phyloP scores from a whole-genome alignment of 2,797 vertebrate genomes.

The Acestrorhynchus altus region DNA sequence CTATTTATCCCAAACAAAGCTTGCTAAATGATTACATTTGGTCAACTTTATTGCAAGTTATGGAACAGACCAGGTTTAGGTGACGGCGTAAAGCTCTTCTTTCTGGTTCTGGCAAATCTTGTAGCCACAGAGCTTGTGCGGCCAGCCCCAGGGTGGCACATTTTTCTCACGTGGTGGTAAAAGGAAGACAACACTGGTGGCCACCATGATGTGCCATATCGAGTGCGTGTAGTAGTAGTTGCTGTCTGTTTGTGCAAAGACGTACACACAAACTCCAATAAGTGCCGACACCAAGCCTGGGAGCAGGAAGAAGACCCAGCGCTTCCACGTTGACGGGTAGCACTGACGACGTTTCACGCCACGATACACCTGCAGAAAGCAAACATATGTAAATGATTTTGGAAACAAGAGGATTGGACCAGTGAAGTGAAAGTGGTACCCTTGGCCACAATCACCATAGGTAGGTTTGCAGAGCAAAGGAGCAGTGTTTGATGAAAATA shows the following conservation, averaged over 20 bases:
- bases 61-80: slow-evolving; percentile 62
- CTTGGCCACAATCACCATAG: no score
- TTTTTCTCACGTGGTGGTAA: slow-evolving; percentile 85
- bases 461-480: no score
- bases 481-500: no score
- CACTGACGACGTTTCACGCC: slow-evolving; percentile 83
- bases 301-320: slow-evolving; percentile 91
- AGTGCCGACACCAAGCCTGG: slow-evolving; percentile 86
- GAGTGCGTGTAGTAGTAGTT: slow-evolving; percentile 98
- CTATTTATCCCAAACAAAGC: not conserved
- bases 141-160: slow-evolving; percentile 79
- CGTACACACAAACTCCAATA: slow-evolving; percentile 85
- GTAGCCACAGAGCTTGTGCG: slow-evolving; percentile 87
- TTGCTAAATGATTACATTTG: not conserved
- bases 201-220: slow-evolving; percentile 94
- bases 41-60: not conserved
- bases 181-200: slow-evolving; percentile 87
- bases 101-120: slow-evolving; percentile 87
- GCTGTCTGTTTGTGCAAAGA: slow-evolving; percentile 88
- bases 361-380: slow-evolving; percentile 79
- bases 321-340: slow-evolving; percentile 91
- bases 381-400: slow-evolving; percentile 18
- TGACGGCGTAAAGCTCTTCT: slow-evolving; percentile 88
- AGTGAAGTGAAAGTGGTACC: no score
- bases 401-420: no score